Base-by-base conservation (phyloP, 1,140 invertebrate species). In the Apocrypta bakeri region DNA sequence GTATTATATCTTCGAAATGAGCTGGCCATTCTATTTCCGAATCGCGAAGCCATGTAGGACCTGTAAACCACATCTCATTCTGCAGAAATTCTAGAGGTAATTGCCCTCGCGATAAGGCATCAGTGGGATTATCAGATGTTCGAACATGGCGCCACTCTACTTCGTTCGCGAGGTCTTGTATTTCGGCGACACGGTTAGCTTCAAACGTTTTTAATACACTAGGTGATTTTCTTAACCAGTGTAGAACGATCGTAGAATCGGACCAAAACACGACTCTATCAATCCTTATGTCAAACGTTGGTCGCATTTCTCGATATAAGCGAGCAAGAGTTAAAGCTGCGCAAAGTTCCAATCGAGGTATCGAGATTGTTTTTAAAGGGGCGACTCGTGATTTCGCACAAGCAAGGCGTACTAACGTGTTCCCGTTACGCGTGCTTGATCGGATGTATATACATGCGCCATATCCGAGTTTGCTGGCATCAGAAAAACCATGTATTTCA, bases 81-180 rank as follows among this genome's bases (percentile, higher is more conserved):
- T 68, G 17, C 6, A 78, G 3, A 12, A 83, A 78, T 0, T 83
- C 81, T 2, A 7, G 7, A 2, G 81, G 68, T 1, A 75, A 2
- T 72, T 76, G 74, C 0, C 87, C 85, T 17, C 87, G 74, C 0
- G 84, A 85, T 14, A 79, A 66, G 21, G 83, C 27, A 84, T 88
- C 87, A 4, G 87, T 86, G 14, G 87, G 87, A 81, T 89, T 89
- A 3, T 84, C 31, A 25, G 56, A 29, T 12, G 87, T 85, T 0
- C 69, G n/a, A 12, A 89, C 84, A 76, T 90, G 84, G 14, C 79
- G 25, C 87, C 88, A 90, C 17, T 86, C 61, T 11, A 33, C 12
- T 12, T 37, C n/a, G 0, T 37, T 9, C 0, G 2, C 31, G 1
- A 25, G 1, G 4, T 21, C n/a, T 64, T 84, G 83, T n/a, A 84